Evolutionary conservation across 2,888 invertebrate species (phyloP).

Genomic region (Drosophila barbarae): DNA sequence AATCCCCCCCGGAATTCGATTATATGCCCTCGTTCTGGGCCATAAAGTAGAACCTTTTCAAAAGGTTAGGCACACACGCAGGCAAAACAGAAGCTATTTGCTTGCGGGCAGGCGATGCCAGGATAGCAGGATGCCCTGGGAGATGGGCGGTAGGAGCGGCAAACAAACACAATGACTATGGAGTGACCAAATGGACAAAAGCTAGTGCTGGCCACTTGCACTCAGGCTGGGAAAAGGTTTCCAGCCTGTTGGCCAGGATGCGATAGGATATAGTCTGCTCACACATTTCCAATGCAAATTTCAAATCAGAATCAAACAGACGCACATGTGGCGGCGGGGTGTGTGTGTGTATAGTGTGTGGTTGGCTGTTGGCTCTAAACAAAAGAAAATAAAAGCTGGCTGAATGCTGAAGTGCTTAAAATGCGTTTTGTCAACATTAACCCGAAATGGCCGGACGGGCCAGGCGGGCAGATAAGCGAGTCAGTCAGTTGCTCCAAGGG

Average conservation of each 20-base stretch:
- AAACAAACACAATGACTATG: conserved; percentile 26
- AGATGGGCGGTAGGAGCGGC: not conserved
- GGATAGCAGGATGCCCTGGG: not conserved
- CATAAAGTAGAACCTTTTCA: conserved; percentile 31
- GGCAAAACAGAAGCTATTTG: conserved; percentile 21
- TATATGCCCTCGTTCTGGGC: conserved; percentile 31
- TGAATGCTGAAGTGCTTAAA: conserved; percentile 71
- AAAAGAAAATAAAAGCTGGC: conserved; percentile 57
- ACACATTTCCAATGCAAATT: conserved; percentile 48
- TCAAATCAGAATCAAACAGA: conserved; percentile 49
- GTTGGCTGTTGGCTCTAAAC: conserved; percentile 55
- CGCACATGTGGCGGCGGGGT: conserved; percentile 12
- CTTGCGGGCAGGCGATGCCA: conserved; percentile 8
- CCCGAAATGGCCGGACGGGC: conserved; percentile 45
- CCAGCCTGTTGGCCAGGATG: conserved; percentile 23
- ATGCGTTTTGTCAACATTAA: conserved; percentile 77
- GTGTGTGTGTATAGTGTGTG: conserved; percentile 23
- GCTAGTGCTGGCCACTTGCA: conserved; percentile 33
- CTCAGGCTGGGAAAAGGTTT: conserved; percentile 31
- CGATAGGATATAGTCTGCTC: conserved; percentile 17
- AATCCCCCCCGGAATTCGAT: conserved; percentile 22
- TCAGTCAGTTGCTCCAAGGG: conserved; percentile 20
- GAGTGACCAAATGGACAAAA: conserved; percentile 32
- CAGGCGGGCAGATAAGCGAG: conserved; percentile 20
- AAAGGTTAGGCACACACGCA: conserved; percentile 34